phyloP scores from a whole-genome alignment of 2,797 vertebrate genomes.

The Gambelia wislizenii region DNA sequence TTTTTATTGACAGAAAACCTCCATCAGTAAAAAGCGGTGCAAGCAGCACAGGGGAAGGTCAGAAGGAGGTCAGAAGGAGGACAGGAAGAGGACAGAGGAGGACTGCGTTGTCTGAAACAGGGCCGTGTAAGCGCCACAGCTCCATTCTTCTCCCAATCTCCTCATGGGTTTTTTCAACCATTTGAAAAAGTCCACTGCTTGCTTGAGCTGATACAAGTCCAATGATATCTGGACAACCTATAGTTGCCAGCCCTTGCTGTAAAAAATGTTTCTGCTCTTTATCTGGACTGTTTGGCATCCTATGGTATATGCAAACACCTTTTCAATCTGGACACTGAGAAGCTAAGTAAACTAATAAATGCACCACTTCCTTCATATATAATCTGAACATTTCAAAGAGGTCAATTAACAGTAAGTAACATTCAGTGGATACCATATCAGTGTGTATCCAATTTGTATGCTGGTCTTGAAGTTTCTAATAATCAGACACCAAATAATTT shows the following conservation, averaged over 20 bases:
- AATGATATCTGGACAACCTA: neutral
- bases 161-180: too few species aligned
- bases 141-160: too few species aligned
- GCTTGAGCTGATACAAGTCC: neutral
- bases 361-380: slow-evolving; percentile 15
- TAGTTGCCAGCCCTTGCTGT: neutral
- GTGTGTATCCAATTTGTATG: neutral
- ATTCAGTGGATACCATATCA: slow-evolving; percentile 8
- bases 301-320: slow-evolving; percentile 29
- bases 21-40: too few species aligned
- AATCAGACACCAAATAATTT: slow-evolving; percentile 19
- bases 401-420: neutral
- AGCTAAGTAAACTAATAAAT: slow-evolving; percentile 34
- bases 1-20: too few species aligned
- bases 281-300: slow-evolving; percentile 34
- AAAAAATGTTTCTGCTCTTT: slow-evolving; percentile 49
- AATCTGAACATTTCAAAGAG: neutral
- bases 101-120: too few species aligned
- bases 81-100: too few species aligned
- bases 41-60: too few species aligned
- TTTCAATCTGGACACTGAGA: slow-evolving; percentile 41
- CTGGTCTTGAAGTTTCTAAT: slow-evolving; percentile 16
- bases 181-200: too few species aligned
- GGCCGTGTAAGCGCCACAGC: too few species aligned
- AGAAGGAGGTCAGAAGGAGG: too few species aligned